Base-by-base conservation (phyloP, 2,888 invertebrate genomes). In the Mesodorylaimus sp. region DNA sequence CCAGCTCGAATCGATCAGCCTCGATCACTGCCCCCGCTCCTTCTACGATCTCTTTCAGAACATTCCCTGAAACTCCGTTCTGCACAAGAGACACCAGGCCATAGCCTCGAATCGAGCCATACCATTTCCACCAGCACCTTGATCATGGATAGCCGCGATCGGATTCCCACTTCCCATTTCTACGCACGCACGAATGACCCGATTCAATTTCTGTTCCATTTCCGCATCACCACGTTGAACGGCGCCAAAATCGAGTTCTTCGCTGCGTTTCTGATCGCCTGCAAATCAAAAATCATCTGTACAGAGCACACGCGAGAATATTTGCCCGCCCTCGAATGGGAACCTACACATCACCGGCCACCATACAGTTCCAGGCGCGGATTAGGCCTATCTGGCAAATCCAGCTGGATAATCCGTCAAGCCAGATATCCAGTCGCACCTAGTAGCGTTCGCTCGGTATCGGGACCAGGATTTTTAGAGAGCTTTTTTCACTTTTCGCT, bases 131-230 rank as follows among this genome's bases (percentile, higher is more conserved):
- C 95, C 95, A 7, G 95, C 95, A 23, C 95, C 95, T 74, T 95
- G 95, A 71, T 97, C 95, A 66, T 97, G 95, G 59, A 97, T 93
- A 75, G 89, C 81, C 59, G 75, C 75, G 59, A 95, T 88, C 1
- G 93, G 93, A 72, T 95, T 89, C 16, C 74, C 71, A 0, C 76
- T 73, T 41, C 77, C 77, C 64, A 81, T 72, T 71, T 97, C 95
- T 29, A 86, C 73, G 62, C 95, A 95, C 1, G 84, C 83, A 55
- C 93, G 75, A 1, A 97, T 84, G 2, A 91, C 80, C 52, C 95
- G 75, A 68, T 95, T 91, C 32, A 95, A 70, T 68, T 95, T 91
- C 65, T 95, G 89, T 58, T 91, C 93, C 95, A 97, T 95, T 74
- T 97, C 93, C 1, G 95, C 83, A 70, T 97, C 95, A 10, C 75